phyloP scores from a whole-genome alignment of 1,140 invertebrate genomes.

The Amyelois transitella region DNA sequence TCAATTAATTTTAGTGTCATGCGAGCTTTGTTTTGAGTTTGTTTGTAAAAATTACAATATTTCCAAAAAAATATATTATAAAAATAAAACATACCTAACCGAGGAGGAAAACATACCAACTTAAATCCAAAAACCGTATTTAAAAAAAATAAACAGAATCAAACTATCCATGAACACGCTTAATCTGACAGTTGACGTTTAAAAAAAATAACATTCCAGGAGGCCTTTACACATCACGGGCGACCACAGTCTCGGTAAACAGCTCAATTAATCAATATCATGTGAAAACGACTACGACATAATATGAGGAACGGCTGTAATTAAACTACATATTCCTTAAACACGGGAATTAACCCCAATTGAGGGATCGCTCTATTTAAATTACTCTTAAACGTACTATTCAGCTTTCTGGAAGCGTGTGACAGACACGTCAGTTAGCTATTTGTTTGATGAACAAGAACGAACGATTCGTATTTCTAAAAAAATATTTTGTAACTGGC shows the following conservation, averaged over 20 bases:
- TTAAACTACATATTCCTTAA: constrained; percentile 72
- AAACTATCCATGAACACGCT: background rate
- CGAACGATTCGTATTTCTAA: background rate
- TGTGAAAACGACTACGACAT: constrained; percentile 2
- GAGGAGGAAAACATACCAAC: too few species aligned
- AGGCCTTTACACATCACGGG: background rate
- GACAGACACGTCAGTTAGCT: constrained; percentile 62
- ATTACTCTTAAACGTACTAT: constrained; percentile 59
- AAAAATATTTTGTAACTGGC: too few species aligned
- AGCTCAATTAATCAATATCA: constrained; percentile 3
- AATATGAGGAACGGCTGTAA: constrained; percentile 27
- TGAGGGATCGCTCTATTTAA: constrained; percentile 73
- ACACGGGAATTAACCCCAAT: constrained; percentile 72
- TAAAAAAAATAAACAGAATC: background rate
- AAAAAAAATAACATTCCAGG: background rate
- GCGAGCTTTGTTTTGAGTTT: too few species aligned
- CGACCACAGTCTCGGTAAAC: background rate
- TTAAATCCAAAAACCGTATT: too few species aligned
- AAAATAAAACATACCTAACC: too few species aligned
- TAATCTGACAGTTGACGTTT: background rate
- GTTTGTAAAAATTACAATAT: too few species aligned
- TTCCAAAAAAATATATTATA: too few species aligned
- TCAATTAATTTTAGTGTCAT: too few species aligned
- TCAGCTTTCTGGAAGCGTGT: constrained; percentile 68
- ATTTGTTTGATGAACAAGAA: constrained; percentile 21